phyloP scores from a whole-genome alignment of 2,797 vertebrate genomes.

The Pseudochaenichthys georgianus region DNA sequence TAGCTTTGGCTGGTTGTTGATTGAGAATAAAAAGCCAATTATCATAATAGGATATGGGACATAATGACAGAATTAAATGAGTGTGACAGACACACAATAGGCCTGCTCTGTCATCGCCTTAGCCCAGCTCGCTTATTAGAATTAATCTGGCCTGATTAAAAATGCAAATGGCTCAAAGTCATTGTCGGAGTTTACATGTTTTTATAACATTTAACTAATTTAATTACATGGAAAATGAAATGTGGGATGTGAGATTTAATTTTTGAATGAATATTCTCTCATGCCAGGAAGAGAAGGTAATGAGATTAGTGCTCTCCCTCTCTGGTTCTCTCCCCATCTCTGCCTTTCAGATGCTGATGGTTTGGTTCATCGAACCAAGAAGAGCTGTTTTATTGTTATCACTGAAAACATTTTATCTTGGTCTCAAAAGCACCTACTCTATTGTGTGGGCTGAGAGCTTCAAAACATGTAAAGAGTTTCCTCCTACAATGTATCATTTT shows the following conservation, averaged over 20 bases:
- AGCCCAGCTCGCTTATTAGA: slow-evolving; percentile 83
- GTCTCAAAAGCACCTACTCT: slow-evolving; percentile 66
- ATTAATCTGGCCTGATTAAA: slow-evolving; percentile 87
- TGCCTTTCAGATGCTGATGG: slow-evolving; percentile 65
- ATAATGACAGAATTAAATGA: slow-evolving; percentile 83
- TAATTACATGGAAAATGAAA: slow-evolving; percentile 87
- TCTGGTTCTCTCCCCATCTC: slow-evolving; percentile 64
- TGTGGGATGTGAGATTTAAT: slow-evolving; percentile 71
- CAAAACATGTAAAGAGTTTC: slow-evolving; percentile 67
- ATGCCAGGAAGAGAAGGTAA: slow-evolving; percentile 78
- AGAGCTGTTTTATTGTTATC: slow-evolving; percentile 72
- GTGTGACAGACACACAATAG: slow-evolving; percentile 84
- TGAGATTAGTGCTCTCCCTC: slow-evolving; percentile 76
- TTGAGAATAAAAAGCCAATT: slow-evolving; percentile 84
- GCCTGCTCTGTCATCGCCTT: slow-evolving; percentile 78
- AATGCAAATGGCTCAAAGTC: slow-evolving; percentile 86
- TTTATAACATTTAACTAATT: slow-evolving; percentile 85
- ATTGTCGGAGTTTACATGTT: slow-evolving; percentile 85
- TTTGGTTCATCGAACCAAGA: slow-evolving; percentile 72
- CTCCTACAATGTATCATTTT: slow-evolving; percentile 65
- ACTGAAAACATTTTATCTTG: slow-evolving; percentile 71
- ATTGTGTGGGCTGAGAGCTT: slow-evolving; percentile 64
- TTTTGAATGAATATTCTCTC: slow-evolving; percentile 78
- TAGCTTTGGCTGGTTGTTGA: slow-evolving; percentile 80
- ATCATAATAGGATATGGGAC: slow-evolving; percentile 84